phyloP scores from a whole-genome alignment of 1,140 invertebrate genomes.

The Lepidurus packardi region DNA sequence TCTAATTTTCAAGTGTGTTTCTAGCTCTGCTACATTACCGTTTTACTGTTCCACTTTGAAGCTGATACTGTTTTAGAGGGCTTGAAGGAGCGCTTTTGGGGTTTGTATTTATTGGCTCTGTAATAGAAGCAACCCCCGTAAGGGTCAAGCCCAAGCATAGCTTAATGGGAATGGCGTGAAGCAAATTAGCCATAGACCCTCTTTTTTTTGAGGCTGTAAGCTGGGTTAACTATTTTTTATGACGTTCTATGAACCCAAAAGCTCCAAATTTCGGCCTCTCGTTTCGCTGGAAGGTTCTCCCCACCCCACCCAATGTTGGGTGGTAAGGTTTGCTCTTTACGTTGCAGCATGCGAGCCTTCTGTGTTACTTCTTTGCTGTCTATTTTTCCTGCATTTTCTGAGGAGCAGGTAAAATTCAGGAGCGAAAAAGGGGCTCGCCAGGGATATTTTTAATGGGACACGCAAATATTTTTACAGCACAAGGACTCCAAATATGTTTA shows the following conservation, averaged over 20 bases:
- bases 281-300: neutral
- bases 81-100: neutral
- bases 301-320: neutral
- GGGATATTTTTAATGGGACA: constrained; percentile 19
- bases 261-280: constrained; percentile 11
- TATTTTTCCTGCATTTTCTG: neutral
- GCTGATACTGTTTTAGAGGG: neutral
- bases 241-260: constrained; percentile 10
- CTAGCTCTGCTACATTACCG: too few species aligned
- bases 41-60: too few species aligned
- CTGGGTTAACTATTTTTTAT: constrained; percentile 11
- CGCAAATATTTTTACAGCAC: constrained; percentile 22
- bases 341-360: constrained; percentile 12
- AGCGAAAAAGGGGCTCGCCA: constrained; percentile 8
- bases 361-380: neutral
- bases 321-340: neutral
- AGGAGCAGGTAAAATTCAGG: constrained; percentile 9
- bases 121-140: neutral
- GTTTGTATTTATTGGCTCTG: neutral
- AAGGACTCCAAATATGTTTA: constrained; percentile 4
- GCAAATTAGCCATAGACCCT: constrained; percentile 21
- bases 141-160: neutral
- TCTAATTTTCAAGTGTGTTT: too few species aligned
- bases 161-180: constrained; percentile 21
- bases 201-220: constrained; percentile 6